A percentile compares a stretch with the other conserved stretches of the same genome.
phyloP scores from a whole-genome alignment of 2,888 invertebrate species.

The Darwinula stevensoni region DNA sequence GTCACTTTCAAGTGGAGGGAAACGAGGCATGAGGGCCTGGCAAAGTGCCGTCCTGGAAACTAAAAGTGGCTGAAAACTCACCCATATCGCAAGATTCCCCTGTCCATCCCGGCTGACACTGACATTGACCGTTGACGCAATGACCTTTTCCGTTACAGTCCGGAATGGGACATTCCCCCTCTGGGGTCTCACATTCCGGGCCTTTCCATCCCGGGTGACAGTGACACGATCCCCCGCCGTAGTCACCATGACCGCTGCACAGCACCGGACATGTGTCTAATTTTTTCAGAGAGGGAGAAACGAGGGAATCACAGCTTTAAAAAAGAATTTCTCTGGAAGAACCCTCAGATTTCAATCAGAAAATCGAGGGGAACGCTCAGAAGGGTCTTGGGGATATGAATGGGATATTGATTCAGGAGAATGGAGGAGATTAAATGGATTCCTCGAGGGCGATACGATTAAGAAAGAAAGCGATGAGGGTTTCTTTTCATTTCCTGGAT shows the following conservation, averaged over 20 bases:
- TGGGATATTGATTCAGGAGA: too few species aligned
- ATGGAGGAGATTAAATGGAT: too few species aligned
- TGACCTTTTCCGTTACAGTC: constrained; percentile 68
- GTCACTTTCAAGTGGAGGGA: too few species aligned
- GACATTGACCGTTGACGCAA: constrained; percentile 57
- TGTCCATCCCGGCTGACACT: constrained; percentile 70
- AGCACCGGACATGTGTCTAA: constrained; percentile 82
- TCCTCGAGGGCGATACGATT: too few species aligned
- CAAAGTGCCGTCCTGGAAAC: not conserved
- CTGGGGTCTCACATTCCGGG: constrained; percentile 58
- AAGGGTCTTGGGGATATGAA: too few species aligned
- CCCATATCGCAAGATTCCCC: constrained; percentile 69
- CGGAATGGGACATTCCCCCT: constrained; percentile 57
- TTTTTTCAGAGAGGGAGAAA: constrained; percentile 9
- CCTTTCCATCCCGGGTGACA: constrained; percentile 93
- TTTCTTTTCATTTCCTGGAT: too few species aligned
- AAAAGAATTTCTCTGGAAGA: too few species aligned
- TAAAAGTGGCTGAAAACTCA: constrained; percentile 18
- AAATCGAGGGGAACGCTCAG: constrained; percentile 12
- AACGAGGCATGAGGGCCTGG: not conserved
- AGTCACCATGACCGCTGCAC: constrained; percentile 82
- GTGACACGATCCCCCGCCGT: constrained; percentile 41
- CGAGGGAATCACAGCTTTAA: too few species aligned
- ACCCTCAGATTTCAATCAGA: too few species aligned
- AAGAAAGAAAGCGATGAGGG: too few species aligned